Percentiles rank a stretch among this genome's conserved stretches.
Evolutionary conservation across 2,888 invertebrate species (phyloP).

Genomic region (Dryobotodes eremita): DNA sequence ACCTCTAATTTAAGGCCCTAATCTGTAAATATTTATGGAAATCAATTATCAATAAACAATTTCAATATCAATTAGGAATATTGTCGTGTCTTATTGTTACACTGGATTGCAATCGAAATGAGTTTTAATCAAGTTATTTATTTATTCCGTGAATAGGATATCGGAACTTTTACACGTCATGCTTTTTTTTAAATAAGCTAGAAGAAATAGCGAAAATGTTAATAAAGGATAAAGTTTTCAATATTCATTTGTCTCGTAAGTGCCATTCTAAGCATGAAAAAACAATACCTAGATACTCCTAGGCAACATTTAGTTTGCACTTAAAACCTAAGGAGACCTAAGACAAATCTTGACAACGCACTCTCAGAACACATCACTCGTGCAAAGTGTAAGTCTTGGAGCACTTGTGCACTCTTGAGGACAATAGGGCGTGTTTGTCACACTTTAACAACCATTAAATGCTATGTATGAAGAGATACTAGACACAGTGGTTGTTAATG

Average conservation of each 20-base stretch:
- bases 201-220: too few species aligned
- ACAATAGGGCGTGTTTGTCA: constrained; percentile 38
- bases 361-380: constrained; percentile 33
- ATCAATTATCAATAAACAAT: too few species aligned
- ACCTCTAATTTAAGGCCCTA: too few species aligned
- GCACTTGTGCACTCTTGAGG: constrained; percentile 11
- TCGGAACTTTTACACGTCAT: not conserved
- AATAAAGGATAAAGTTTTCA: not conserved
- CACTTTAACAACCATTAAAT: constrained; percentile 27
- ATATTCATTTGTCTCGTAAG: not conserved
- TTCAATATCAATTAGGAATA: not conserved
- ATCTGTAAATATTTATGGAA: too few species aligned
- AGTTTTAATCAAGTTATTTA: not conserved
- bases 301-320: not conserved
- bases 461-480: not conserved
- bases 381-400: not conserved
- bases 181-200: not conserved
- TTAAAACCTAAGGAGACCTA: not conserved
- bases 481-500: not conserved
- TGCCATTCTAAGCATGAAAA: not conserved
- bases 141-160: not conserved
- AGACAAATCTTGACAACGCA: constrained; percentile 35
- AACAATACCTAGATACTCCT: not conserved
- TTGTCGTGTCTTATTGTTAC: not conserved
- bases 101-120: not conserved